Conservation (phyloP, 2,888 invertebrate genomes). For the Pandemis cinnamomeana region DNA sequence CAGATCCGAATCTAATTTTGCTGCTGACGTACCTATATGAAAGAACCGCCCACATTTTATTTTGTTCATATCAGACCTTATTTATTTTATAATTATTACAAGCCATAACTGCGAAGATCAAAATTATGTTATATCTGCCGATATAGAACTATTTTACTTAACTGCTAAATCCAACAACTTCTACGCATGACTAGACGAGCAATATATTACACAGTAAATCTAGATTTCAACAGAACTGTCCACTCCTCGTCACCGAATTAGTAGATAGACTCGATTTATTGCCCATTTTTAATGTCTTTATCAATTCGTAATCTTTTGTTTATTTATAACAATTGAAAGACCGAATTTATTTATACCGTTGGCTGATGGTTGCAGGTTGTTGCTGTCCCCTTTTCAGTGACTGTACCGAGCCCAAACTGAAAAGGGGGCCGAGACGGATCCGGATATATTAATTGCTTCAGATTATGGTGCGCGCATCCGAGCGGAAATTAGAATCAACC, state of each 20-base stretch:
- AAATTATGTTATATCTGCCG: too few species aligned
- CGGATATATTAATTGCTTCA: constrained; percentile 66
- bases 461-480: constrained; percentile 66
- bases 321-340: background rate
- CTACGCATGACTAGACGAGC: too few species aligned
- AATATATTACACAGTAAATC: background rate
- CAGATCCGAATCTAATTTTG: constrained; percentile 22
- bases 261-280: background rate
- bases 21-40: constrained; percentile 21
- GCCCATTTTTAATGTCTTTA: background rate
- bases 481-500: constrained; percentile 68
- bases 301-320: background rate
- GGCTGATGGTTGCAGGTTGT: constrained; percentile 18
- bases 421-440: constrained; percentile 55
- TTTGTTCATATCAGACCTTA: too few species aligned
- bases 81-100: too few species aligned
- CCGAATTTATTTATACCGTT: constrained; percentile 5
- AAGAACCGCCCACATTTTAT: too few species aligned
- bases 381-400: constrained; percentile 41
- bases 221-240: background rate
- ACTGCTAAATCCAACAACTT: too few species aligned
- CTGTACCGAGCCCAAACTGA: constrained; percentile 44
- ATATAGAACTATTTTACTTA: too few species aligned
- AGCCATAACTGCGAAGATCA: too few species aligned
- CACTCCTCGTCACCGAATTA: background rate